Conservation (phyloP, 2,888 invertebrate species). For the Gastrophysa polygoni region DNA sequence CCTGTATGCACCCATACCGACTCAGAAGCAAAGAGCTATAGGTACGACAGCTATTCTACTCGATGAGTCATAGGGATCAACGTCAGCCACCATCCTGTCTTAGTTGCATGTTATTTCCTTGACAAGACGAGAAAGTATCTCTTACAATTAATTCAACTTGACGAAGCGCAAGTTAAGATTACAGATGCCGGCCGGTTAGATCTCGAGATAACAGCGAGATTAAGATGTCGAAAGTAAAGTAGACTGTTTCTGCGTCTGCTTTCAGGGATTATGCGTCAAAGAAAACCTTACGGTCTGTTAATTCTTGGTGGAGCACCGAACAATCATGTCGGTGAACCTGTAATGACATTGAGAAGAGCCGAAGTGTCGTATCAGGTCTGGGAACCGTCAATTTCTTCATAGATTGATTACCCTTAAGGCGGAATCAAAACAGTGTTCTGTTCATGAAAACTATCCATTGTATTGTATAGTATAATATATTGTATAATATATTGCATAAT, state of each 20-base stretch:
- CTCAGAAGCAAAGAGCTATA: too few relatives aligned
- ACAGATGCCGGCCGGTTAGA: constrained; percentile 42
- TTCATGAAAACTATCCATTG: too few relatives aligned
- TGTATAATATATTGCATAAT: too few relatives aligned
- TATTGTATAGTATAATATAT: too few relatives aligned
- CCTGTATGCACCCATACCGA: too few relatives aligned
- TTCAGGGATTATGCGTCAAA: constrained; percentile 19
- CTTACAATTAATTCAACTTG: constrained; percentile 35
- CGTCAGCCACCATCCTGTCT: neutral
- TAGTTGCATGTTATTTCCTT: neutral
- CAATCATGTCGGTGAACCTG: neutral
- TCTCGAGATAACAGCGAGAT: constrained; percentile 45
- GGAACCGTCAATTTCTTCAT: too few relatives aligned
- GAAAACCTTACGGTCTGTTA: constrained; percentile 16
- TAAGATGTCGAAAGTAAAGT: constrained; percentile 43
- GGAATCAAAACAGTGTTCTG: too few relatives aligned
- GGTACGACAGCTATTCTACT: too few relatives aligned
- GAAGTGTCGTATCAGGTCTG: neutral
- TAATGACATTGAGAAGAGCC: constrained; percentile 3
- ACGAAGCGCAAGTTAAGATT: constrained; percentile 46
- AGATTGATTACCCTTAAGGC: too few relatives aligned
- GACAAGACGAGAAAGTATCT: constrained; percentile 1
- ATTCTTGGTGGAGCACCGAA: neutral
- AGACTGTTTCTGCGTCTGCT: constrained; percentile 22
- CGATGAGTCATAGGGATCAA: too few relatives aligned